A percentile compares a stretch with the other conserved stretches of the same genome.
These are phyloP conservation scores for Merops nubicus DNA, from an alignment of 2,113 vertebrate genomes.

Conservation along the genomic window DNA sequence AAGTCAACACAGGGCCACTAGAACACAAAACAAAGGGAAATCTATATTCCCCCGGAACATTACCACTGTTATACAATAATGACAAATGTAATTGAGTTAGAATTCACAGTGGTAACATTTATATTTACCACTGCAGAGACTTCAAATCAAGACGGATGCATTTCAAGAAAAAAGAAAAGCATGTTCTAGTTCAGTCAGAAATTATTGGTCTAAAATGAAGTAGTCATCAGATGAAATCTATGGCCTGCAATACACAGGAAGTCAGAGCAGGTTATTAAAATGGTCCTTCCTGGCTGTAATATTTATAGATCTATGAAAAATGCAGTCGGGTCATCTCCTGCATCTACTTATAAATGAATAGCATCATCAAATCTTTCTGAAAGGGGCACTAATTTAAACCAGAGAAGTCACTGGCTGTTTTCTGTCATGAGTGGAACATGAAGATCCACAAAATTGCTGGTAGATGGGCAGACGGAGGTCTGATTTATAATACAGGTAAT, in stretches of 20 bases:
- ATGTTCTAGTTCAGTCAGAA: not conserved
- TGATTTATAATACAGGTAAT: not conserved
- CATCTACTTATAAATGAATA: not conserved
- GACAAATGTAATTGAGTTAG: not conserved
- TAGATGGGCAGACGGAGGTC: not conserved
- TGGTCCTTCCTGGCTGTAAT: not conserved
- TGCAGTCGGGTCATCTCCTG: not conserved
- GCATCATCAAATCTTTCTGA: not conserved
- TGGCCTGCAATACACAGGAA: not conserved
- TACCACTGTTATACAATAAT: not conserved
- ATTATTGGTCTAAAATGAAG: not conserved
- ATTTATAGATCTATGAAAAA: slow-evolving; percentile 34
- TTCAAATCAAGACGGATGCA: not conserved
- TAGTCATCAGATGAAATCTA: not conserved
- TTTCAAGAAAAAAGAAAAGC: not conserved
- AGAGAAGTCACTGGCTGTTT: not conserved
- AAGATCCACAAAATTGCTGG: not conserved
- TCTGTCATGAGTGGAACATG: not conserved
- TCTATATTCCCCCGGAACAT: not conserved
- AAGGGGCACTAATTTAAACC: not conserved
- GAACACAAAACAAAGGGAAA: not conserved
- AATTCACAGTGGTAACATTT: not conserved
- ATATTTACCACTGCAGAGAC: not conserved
- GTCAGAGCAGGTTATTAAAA: slow-evolving; percentile 34
- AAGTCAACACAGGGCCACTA: not conserved